phyloP scores from a whole-genome alignment of 2,888 invertebrate genomes.

The Philereme transversata region DNA sequence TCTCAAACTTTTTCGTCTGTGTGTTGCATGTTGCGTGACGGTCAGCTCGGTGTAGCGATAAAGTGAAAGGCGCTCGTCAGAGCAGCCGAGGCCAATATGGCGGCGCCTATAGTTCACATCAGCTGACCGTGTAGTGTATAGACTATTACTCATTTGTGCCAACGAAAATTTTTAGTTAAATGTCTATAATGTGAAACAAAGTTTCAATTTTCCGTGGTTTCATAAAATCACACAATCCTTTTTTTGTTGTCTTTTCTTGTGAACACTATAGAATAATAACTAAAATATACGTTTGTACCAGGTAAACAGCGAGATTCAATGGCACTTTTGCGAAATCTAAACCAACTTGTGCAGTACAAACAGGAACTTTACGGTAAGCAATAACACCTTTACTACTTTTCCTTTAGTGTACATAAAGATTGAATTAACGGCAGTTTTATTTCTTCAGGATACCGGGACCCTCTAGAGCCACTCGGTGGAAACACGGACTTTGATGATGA shows the following conservation, averaged over 20 bases:
- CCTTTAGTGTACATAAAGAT: background rate
- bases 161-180: too few relatives aligned
- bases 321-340: conserved; percentile 71
- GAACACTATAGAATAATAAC: background rate
- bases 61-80: too few relatives aligned
- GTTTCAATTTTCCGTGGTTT: too few relatives aligned
- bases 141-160: too few relatives aligned
- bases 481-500: conserved; percentile 72
- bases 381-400: conserved; percentile 27
- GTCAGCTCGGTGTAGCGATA: too few relatives aligned
- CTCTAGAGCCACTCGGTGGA: conserved; percentile 64
- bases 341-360: conserved; percentile 69
- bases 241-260: background rate
- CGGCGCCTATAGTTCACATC: too few relatives aligned
- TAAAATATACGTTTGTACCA: conserved; percentile 42
- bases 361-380: conserved; percentile 70
- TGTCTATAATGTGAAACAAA: too few relatives aligned
- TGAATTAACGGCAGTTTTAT: conserved; percentile 19
- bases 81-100: too few relatives aligned
- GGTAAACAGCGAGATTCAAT: conserved; percentile 74
- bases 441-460: conserved; percentile 61
- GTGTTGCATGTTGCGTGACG: too few relatives aligned
- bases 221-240: too few relatives aligned
- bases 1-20: too few relatives aligned
- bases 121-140: too few relatives aligned